Percentiles rank a stretch among this genome's conserved stretches.
Conservation (phyloP, 1,140 invertebrate genomes). For the Brachionus rubens region DNA sequence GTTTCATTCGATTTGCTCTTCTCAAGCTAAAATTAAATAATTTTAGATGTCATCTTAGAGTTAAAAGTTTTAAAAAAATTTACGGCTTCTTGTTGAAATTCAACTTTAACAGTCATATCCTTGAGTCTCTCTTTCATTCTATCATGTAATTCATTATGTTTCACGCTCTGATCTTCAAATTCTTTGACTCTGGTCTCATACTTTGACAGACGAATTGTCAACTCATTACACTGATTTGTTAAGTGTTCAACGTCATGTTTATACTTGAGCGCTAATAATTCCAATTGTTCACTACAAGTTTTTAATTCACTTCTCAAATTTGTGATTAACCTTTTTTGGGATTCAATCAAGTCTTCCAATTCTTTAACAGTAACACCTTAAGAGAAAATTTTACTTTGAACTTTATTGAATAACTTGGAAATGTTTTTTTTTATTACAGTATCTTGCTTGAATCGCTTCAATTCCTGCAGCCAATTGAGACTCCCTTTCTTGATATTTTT, state of each 20-base stretch:
- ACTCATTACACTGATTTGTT: neutral
- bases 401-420: neutral
- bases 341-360: slow-evolving; percentile 37
- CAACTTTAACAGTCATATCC: neutral
- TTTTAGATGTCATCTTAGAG: too few species aligned
- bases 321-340: slow-evolving; percentile 34
- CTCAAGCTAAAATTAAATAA: too few species aligned
- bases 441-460: slow-evolving; percentile 21
- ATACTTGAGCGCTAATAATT: slow-evolving; percentile 19
- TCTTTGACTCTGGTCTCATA: neutral
- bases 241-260: slow-evolving; percentile 30
- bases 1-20: too few species aligned
- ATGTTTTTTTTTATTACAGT: slow-evolving; percentile 14
- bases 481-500: slow-evolving; percentile 30
- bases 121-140: slow-evolving; percentile 38
- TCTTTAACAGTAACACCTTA: slow-evolving; percentile 30
- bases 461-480: neutral
- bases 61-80: too few species aligned
- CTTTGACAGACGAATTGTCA: neutral
- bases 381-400: neutral
- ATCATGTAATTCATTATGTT: slow-evolving; percentile 43
- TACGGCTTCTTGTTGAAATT: neutral
- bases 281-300: slow-evolving; percentile 24
- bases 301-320: slow-evolving; percentile 15
- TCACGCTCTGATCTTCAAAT: neutral